Evolutionary conservation across 2,888 invertebrate species (phyloP), one percentile per base, ranked within the genome.

Genomic region (Thumatha senex): DNA sequence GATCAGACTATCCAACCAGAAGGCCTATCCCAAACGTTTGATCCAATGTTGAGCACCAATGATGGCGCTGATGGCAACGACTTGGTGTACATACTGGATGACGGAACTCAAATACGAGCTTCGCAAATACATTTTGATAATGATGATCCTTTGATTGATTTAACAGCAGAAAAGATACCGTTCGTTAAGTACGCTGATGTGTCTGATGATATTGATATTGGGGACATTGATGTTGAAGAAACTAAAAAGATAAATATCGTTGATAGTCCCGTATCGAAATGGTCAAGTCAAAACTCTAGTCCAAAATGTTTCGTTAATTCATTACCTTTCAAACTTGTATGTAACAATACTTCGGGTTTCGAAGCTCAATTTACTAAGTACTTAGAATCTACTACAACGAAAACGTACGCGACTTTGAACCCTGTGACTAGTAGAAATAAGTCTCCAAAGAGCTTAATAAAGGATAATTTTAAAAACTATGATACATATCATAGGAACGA

Each of bases 41-140:
- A 83, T 9, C 72, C 72, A 67, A 72, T 78, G 29, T 54, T 78
- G 48, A 72, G 74, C 10, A 58, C 68, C 24, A 67, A 77, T 29
- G 72, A 74, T 43, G 64, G 46, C 0, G 42, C 65, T 49, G 64
- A 46, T 0, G 42, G 61, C 51, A 67, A 67, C 7, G 88, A 86
- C 39, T 61, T 83, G 52, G 78, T 86, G 0, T 91, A 90, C 42
- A 79, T 90, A 0, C 56, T 91, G 11, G 86, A 90, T 38, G 91
- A 91, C 48, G 91, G 91, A 0, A 91, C 91, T 2, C 88, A 91
- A 62, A 90, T 91, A 1, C 72, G 83, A 43, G 89, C 91, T 0
- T 91, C 91, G 0, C 91, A 90, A 65, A 91, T 91, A 69, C 89
- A 91, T 49, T 91, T 91, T 38, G 89, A 91, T 42, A 91, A 91